Evolutionary conservation across 1,140 invertebrate species (phyloP), one percentile per base, ranked within the genome.

Genomic region (Hypsibius dujardini): DNA sequence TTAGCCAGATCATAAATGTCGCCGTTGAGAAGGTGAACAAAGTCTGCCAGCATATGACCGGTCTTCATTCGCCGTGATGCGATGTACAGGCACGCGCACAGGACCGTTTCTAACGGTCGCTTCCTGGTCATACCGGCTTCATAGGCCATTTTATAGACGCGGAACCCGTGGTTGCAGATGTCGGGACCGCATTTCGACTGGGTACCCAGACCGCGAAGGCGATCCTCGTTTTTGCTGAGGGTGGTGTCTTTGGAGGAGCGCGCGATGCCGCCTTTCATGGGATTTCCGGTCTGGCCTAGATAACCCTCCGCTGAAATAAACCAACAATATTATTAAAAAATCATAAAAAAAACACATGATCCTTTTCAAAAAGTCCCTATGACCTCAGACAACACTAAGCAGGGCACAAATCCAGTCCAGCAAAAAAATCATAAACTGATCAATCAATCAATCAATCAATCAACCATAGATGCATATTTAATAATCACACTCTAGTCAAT

Each of bases 21-120:
- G 3, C 62, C 62, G 62, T 12, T 12, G 42, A 67, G 12, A 7
- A 15, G 62, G 7, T 12, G 62, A 3, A 67, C 62, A 67, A 67
- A 67, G 45, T 67, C 62, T 7, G 62, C 62, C 45, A 67, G 45
- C 62, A 67, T 67, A 42, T 67, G 62, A 15, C 62, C 62, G 12
- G 62, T 67, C 42, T 67, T 67, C 12, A 12, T 15, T 45, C 62
- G 62, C 12, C 62, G 62, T 12, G 62, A 67, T 7, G 62, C 12
- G 42, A 67, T 67, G 62, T 67, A 67, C 62, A 67, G 62, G 42
- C 62, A 67, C 3, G 62, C 62, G 62, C 12, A 67, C 3, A 67
- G 42, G 3, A 67, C 12, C 12, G 42, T 45, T 12, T 67, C 62
- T 7, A 67, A 7, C 12, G 62, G 42, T 7, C 62, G 62, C 45